Evolutionary conservation across 2,113 vertebrate species (phyloP).

Genomic region (Perccottus glenii): DNA sequence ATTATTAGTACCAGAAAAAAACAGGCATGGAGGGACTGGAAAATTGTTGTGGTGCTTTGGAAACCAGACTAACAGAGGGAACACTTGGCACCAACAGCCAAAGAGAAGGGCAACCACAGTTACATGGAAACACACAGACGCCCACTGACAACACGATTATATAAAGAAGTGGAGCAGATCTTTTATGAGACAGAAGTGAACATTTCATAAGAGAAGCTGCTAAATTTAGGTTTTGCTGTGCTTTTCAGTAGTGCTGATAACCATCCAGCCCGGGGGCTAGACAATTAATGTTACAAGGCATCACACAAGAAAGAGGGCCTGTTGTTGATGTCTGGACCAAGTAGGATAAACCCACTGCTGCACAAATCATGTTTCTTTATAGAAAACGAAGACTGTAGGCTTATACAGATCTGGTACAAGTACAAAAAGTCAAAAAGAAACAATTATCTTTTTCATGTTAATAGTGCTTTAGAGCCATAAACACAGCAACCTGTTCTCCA

Average conservation of each 20-base stretch:
- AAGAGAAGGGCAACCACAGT: conserved; percentile 20
- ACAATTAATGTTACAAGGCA: neutral
- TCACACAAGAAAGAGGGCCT: neutral
- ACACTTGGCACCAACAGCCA: neutral
- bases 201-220: conserved; percentile 70
- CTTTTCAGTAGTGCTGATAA: conserved; percentile 21
- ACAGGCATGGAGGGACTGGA: conserved; percentile 10
- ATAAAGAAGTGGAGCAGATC: conserved; percentile 42
- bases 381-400: neutral
- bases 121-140: conserved; percentile 23
- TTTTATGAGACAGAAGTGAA: conserved; percentile 54
- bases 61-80: conserved; percentile 38
- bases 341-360: neutral
- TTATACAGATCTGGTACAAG: neutral
- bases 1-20: conserved; percentile 23
- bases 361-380: neutral
- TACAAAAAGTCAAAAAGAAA: neutral
- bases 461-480: no score
- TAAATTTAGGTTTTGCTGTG: conserved; percentile 65
- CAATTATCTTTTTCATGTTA: no score
- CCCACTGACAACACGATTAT: conserved; percentile 31
- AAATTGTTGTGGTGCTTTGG: conserved; percentile 47
- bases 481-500: no score
- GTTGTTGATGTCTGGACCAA: neutral
- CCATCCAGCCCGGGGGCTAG: neutral